phyloP scores from a whole-genome alignment of 1,140 invertebrate species.

The Bombyx mori region DNA sequence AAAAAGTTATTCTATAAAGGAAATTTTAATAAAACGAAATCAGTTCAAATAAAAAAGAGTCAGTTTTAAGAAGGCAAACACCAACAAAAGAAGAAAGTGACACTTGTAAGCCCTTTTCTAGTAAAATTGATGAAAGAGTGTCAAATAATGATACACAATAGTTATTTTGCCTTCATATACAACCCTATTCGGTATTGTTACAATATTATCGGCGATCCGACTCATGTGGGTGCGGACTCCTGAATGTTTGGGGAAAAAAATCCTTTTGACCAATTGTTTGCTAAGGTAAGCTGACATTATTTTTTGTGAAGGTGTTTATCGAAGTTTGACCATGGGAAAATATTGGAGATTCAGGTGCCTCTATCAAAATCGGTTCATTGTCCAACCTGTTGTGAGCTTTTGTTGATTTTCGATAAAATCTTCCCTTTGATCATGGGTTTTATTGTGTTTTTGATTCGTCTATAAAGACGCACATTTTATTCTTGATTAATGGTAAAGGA shows the following conservation, averaged over 20 bases:
- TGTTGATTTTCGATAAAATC: slow-evolving; percentile 40
- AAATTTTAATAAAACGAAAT: too few relatives aligned
- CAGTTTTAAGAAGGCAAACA: slow-evolving; percentile 5
- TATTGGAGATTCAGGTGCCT: slow-evolving; percentile 63
- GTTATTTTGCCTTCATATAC: slow-evolving; percentile 58
- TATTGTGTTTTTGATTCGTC: slow-evolving; percentile 8
- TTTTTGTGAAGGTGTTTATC: slow-evolving; percentile 64
- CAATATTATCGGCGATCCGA: slow-evolving; percentile 44
- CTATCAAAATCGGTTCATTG: slow-evolving; percentile 44
- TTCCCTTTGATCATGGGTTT: slow-evolving; percentile 25
- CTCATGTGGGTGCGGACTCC: slow-evolving; percentile 48
- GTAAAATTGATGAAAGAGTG: slow-evolving; percentile 61
- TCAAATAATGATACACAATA: slow-evolving; percentile 60
- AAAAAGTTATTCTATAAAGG: too few relatives aligned
- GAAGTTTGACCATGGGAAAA: slow-evolving; percentile 68
- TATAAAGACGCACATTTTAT: slow-evolving; percentile 9
- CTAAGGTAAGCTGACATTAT: slow-evolving; percentile 40
- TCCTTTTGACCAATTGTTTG: slow-evolving; percentile 66
- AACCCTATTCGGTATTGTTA: slow-evolving; percentile 53
- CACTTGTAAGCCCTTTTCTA: slow-evolving; percentile 63
- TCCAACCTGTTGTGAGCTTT: slow-evolving; percentile 41
- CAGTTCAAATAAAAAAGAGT: too few relatives aligned
- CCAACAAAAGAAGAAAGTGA: slow-evolving; percentile 45
- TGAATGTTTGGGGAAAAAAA: slow-evolving; percentile 61
- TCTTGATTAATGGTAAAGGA: slow-evolving; percentile 10